Percentiles rank a stretch among this genome's conserved stretches.
Evolutionary conservation across 2,113 vertebrate species (phyloP).

Genomic region (Australoheros scitulus): DNA sequence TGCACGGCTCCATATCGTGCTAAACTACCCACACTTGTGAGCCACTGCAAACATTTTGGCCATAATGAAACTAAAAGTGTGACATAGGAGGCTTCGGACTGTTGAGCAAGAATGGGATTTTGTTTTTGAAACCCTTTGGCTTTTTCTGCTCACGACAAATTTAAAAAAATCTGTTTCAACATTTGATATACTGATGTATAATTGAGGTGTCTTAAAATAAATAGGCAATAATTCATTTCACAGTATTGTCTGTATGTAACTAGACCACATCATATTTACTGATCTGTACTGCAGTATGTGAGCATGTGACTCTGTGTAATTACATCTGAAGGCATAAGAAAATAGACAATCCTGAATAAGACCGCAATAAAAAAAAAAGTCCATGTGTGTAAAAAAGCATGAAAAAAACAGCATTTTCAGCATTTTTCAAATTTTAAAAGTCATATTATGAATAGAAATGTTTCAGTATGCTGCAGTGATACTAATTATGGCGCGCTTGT

Average conservation of each 20-base stretch:
- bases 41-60: not conserved
- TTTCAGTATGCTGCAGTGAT: not conserved
- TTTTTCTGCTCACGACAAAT: not conserved
- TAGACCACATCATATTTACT: not conserved
- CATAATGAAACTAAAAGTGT: not conserved
- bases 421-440: fast-evolving
- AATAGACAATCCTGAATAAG: fast-evolving
- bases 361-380: not conserved
- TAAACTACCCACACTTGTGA: not conserved
- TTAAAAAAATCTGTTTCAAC: not conserved
- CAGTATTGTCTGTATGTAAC: not conserved
- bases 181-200: not conserved
- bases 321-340: fast-evolving
- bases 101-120: not conserved
- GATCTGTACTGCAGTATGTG: not conserved
- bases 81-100: not conserved
- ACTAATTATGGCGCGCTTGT: constrained; percentile 16
- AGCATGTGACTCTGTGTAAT: not conserved
- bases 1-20: not conserved
- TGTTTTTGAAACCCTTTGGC: not conserved
- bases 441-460: not conserved
- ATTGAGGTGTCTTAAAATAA: fast-evolving
- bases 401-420: not conserved
- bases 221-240: not conserved
- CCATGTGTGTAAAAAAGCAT: not conserved